These are phyloP conservation scores for Merops nubicus DNA, from an alignment of 2,113 vertebrate genomes.

Conservation along the genomic window DNA sequence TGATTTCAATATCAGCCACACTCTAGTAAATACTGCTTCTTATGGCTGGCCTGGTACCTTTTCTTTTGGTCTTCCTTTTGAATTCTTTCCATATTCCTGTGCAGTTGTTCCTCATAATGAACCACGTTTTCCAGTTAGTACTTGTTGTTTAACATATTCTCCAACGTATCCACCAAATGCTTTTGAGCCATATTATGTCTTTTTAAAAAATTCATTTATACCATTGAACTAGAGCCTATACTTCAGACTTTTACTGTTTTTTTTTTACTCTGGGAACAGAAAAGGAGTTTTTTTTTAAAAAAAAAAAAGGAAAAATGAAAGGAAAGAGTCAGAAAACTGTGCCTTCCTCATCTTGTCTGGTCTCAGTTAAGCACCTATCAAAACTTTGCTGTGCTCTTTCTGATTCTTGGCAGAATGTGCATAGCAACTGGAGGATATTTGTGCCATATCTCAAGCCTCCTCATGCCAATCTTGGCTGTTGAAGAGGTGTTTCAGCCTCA, in stretches of 20 bases:
- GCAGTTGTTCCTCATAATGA: background rate
- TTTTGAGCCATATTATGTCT: background rate
- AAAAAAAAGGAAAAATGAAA: no score
- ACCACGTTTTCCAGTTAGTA: background rate
- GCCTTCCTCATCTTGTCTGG: background rate
- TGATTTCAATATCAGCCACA: background rate
- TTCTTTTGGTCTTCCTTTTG: background rate
- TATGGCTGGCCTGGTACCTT: background rate
- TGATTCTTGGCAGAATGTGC: background rate
- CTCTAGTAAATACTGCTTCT: background rate
- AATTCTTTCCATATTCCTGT: background rate
- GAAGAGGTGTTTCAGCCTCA: background rate
- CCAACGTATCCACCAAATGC: background rate
- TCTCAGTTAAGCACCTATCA: background rate
- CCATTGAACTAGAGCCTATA: background rate
- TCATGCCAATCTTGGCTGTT: background rate
- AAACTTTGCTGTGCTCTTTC: background rate
- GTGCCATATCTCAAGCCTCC: background rate
- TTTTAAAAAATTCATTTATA: background rate
- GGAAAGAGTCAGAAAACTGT: background rate
- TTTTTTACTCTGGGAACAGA: background rate
- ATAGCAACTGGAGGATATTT: background rate
- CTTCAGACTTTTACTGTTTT: no score
- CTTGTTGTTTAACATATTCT: background rate
- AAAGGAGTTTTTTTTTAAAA: accelerated